Evolutionary conservation across 2,113 vertebrate genomes (phyloP).

Genomic region (Carollia perspicillata): DNA sequence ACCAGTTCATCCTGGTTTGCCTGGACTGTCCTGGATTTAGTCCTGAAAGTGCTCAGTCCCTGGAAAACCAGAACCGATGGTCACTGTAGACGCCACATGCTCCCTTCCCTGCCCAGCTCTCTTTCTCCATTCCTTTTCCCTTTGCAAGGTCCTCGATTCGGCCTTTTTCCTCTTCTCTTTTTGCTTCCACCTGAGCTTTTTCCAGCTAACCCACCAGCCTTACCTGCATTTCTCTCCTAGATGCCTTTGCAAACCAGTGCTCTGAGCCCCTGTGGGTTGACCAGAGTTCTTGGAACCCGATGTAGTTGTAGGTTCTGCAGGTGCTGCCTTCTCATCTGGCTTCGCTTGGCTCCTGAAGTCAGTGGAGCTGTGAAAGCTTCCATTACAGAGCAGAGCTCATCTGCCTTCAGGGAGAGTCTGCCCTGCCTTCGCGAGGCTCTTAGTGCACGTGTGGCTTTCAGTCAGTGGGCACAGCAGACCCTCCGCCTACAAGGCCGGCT

Average conservation of each 20-base stretch:
- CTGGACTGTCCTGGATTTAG: not conserved
- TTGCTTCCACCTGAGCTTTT: not conserved
- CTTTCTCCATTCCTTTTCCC: not conserved
- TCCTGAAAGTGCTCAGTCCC: not conserved
- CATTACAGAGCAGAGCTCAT: not conserved
- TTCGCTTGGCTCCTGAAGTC: not conserved
- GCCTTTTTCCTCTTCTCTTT: not conserved
- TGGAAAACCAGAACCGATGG: not conserved
- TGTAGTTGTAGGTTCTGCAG: fast-evolving
- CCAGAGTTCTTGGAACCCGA: not conserved
- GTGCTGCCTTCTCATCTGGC: not conserved
- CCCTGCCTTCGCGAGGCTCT: not conserved
- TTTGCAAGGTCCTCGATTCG: not conserved
- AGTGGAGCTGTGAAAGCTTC: not conserved
- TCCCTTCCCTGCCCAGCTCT: not conserved
- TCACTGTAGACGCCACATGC: not conserved
- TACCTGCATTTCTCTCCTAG: not conserved
- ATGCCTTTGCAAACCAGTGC: not conserved
- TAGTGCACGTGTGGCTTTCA: fast-evolving
- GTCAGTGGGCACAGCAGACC: not conserved
- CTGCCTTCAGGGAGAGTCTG: not conserved
- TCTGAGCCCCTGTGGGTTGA: not conserved
- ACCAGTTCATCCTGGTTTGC: not conserved
- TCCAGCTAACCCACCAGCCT: not conserved
- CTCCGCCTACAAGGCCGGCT: not conserved